A percentile compares a stretch with the other conserved stretches of the same genome.
phyloP scores from a whole-genome alignment of 1,140 invertebrate genomes.

The Forficula auricularia region DNA sequence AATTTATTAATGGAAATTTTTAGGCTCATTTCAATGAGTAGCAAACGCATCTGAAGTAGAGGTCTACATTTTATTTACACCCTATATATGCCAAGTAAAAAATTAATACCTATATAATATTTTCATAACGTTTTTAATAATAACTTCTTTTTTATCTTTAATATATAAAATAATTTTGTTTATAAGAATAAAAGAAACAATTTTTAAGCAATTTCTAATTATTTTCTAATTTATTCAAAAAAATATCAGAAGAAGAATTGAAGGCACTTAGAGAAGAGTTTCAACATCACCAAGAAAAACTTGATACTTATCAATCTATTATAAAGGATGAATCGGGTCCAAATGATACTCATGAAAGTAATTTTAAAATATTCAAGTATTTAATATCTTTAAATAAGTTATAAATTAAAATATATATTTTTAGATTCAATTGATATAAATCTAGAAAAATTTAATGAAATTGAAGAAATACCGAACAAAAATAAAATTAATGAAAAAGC shows the following conservation, averaged over 20 bases:
- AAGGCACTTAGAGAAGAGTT: slow-evolving; percentile 76
- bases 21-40: too few species aligned
- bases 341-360: slow-evolving; percentile 43
- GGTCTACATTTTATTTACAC: too few species aligned
- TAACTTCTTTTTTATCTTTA: too few species aligned
- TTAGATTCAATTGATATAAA: slow-evolving; percentile 28
- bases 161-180: too few species aligned
- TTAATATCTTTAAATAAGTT: slow-evolving; percentile 19
- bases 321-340: slow-evolving; percentile 44
- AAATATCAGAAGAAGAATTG: slow-evolving; percentile 48
- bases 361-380: slow-evolving; percentile 17
- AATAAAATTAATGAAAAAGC: slow-evolving; percentile 39
- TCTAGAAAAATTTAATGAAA: slow-evolving; percentile 32
- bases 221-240: slow-evolving; percentile 2
- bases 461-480: slow-evolving; percentile 42
- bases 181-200: too few species aligned
- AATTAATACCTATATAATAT: too few species aligned
- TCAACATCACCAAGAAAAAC: slow-evolving; percentile 76
- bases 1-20: too few species aligned
- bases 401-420: slow-evolving; percentile 8
- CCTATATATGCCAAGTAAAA: too few species aligned
- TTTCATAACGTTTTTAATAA: too few species aligned
- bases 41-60: too few species aligned
- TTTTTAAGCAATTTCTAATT: too few species aligned
- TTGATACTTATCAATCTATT: slow-evolving; percentile 73